phyloP scores from a whole-genome alignment of 1,140 invertebrate species.

The Melanaphis sacchari region DNA sequence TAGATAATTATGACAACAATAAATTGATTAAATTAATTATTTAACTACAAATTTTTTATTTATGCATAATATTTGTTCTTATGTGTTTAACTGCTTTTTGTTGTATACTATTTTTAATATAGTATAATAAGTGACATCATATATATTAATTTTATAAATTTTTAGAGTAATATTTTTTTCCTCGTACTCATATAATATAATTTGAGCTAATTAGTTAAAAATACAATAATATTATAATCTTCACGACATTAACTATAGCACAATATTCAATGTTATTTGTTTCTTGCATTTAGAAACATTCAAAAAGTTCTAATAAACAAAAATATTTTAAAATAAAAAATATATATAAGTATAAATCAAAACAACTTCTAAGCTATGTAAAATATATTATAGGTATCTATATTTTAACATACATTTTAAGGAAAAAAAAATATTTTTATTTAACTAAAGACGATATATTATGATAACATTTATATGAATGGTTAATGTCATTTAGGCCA shows the following conservation, averaged over 20 bases:
- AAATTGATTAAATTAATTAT: neutral
- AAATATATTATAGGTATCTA: neutral
- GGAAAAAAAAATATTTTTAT: neutral
- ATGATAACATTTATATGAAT: neutral
- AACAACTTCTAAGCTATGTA: neutral
- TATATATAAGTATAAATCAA: neutral
- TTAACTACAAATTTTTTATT: neutral
- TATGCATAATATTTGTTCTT: neutral
- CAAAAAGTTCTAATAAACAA: neutral
- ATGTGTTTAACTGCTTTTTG: neutral
- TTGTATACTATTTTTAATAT: neutral
- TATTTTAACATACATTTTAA: neutral
- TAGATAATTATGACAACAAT: neutral
- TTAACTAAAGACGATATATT: neutral
- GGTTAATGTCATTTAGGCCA: neutral
- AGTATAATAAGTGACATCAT: neutral
- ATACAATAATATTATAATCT: neutral
- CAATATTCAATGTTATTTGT: neutral
- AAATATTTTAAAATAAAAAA: neutral
- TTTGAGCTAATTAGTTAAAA: neutral
- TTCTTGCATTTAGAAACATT: neutral
- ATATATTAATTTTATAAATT: neutral
- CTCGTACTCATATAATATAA: neutral
- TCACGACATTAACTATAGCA: neutral
- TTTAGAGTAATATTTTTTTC: neutral